Evolutionary conservation across 2,797 vertebrate species (phyloP).

Genomic region (Molothrus ater): DNA sequence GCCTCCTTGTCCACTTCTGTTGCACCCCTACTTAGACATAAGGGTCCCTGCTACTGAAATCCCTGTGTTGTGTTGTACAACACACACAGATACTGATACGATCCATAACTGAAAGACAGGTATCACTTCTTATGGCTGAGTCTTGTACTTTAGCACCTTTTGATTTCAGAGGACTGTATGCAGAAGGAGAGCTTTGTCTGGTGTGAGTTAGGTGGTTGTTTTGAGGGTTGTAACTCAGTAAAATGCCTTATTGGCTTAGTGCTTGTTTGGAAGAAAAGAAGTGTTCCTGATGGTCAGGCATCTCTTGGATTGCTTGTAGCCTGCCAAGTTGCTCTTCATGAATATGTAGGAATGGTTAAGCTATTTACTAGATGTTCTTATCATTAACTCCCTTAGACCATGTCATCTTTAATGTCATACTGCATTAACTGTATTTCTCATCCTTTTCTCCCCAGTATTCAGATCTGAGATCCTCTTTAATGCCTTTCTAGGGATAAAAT

Average conservation of each 20-base stretch:
- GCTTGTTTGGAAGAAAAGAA: neutral
- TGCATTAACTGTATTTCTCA: slow-evolving; percentile 20
- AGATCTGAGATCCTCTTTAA: neutral
- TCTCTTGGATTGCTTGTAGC: neutral
- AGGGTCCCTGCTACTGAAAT: neutral
- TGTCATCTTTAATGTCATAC: slow-evolving; percentile 23
- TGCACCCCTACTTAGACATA: neutral
- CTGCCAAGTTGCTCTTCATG: neutral
- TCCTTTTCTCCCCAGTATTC: neutral
- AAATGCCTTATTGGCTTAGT: neutral
- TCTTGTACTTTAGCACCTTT: neutral
- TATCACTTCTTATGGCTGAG: neutral
- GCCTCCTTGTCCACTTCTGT: neutral
- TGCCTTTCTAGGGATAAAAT: neutral
- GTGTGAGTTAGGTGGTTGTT: neutral
- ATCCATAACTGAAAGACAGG: neutral
- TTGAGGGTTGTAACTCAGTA: neutral
- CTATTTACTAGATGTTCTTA: slow-evolving; percentile 24
- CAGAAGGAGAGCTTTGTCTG: neutral
- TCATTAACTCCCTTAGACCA: neutral
- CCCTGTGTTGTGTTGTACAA: neutral
- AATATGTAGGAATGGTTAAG: slow-evolving; percentile 5
- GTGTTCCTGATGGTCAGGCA: neutral
- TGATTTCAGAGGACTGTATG: neutral
- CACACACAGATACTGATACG: accelerated